Evolutionary conservation across 2,797 vertebrate genomes (phyloP), one percentile per base, ranked within the genome.

Genomic region (Mus caroli): DNA sequence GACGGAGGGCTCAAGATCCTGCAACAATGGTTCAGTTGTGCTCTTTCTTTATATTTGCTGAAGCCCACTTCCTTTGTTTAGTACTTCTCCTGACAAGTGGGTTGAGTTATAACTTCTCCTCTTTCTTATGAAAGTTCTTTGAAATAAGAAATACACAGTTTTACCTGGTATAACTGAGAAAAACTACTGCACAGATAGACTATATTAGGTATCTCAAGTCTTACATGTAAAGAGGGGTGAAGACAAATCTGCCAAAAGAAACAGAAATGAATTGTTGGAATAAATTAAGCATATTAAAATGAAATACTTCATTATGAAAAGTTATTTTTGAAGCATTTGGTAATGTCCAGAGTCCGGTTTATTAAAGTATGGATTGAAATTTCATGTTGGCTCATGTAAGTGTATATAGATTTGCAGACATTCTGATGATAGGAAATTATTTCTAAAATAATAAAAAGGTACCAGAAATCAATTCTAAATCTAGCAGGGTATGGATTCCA

Each of bases 291-390:
- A 90, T 0, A 31, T n/a, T 71, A 58, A 58, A 64, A 58, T 17
- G 13, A 91, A 85, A 67, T 43, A 37, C 14, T 58, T 89, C 62
- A 64, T 87, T 54, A 79, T 84, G 10, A 24, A 69, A 85, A 85
- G 15, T 52, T 34, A 85, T 86, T 67, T 67, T 20, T 64, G 43
- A 64, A 40, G 43, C 60, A 62, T 34, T 19, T 64, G 58, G 46
- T 64, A 34, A 37, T 37, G 3, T 12, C 26, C 46, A 84, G 17
- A 50, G 3, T 43, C 60, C 17, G 62, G 37, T 31, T 64, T 50
- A 11, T 64, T 46, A 20, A 64, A 50, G 20, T 20, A 20, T 50
- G 10, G 20, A 11, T 82, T 64, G 28, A 19, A 43, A 20, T 22
- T 84, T 17, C 5, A 34, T 84, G 15, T 84, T 64, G 28, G 15